phyloP scores from a whole-genome alignment of 2,888 invertebrate genomes.

The Pristionchus mayeri region DNA sequence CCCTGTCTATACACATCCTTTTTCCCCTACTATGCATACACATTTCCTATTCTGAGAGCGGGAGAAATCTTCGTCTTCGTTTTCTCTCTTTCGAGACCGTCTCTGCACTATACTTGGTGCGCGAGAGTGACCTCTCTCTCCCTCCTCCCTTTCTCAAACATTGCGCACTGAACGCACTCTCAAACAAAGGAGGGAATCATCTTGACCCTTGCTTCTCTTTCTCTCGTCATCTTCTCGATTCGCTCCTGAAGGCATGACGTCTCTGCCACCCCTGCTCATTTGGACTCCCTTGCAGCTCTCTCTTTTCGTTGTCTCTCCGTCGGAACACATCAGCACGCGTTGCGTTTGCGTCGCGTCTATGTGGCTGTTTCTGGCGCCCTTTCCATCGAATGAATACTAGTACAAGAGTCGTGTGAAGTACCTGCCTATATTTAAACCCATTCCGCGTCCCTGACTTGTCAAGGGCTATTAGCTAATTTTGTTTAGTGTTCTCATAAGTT shows the following conservation, averaged over 20 bases:
- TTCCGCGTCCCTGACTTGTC: background rate
- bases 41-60: conserved; percentile 43
- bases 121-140: conserved; percentile 40
- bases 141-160: conserved; percentile 30
- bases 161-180: conserved; percentile 42
- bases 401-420: background rate
- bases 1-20: background rate
- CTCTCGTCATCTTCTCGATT: conserved; percentile 5
- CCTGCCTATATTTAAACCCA: background rate
- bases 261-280: conserved; percentile 22
- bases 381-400: conserved; percentile 13
- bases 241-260: conserved; percentile 33
- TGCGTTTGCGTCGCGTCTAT: conserved; percentile 42
- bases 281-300: conserved; percentile 42
- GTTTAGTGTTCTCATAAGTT: background rate
- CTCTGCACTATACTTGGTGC: conserved; percentile 34
- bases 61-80: conserved; percentile 26
- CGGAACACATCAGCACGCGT: conserved; percentile 49
- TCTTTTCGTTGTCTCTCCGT: conserved; percentile 32
- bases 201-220: background rate
- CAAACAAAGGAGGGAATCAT: conserved; percentile 25
- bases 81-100: conserved; percentile 25
- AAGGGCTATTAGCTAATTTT: no score
- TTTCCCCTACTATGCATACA: conserved; percentile 32
- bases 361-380: conserved; percentile 39